Evolutionary conservation across 1,140 invertebrate species (phyloP).

Genomic region (Chionoecetes opilio): DNA sequence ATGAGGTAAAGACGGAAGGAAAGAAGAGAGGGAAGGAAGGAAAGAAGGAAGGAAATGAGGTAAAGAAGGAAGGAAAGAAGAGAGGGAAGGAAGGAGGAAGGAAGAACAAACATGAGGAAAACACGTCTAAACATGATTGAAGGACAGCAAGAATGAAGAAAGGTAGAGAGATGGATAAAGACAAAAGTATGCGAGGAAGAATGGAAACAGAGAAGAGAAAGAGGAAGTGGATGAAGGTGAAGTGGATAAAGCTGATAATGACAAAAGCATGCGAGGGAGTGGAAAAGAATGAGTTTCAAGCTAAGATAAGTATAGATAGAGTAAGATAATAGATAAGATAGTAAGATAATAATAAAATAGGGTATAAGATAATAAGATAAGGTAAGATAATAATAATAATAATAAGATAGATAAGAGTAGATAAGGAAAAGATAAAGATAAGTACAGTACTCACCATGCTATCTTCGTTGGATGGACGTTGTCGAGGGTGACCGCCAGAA

Average conservation of each 20-base stretch:
- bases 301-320: too few species aligned
- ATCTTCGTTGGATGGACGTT: constrained; percentile 72
- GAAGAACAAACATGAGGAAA: background rate
- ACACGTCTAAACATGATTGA: too few species aligned
- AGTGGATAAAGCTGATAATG: background rate
- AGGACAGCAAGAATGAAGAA: too few species aligned
- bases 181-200: too few species aligned
- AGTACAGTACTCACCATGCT: constrained; percentile 79
- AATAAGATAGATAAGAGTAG: background rate
- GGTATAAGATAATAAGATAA: background rate
- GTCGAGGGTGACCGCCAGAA: constrained; percentile 78
- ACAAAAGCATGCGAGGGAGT: too few species aligned
- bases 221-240: background rate
- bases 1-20: constrained; percentile 3
- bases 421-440: background rate
- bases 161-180: background rate
- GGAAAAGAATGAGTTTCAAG: too few species aligned
- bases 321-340: too few species aligned
- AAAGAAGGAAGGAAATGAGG: background rate
- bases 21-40: constrained; percentile 40
- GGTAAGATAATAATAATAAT: background rate
- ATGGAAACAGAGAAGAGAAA: background rate
- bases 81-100: background rate
- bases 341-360: background rate
- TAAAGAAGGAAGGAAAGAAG: background rate